Percentiles rank a stretch among this genome's conserved stretches.
Evolutionary conservation across 2,113 vertebrate species (phyloP).

Genomic region (Apodemus speciosus): DNA sequence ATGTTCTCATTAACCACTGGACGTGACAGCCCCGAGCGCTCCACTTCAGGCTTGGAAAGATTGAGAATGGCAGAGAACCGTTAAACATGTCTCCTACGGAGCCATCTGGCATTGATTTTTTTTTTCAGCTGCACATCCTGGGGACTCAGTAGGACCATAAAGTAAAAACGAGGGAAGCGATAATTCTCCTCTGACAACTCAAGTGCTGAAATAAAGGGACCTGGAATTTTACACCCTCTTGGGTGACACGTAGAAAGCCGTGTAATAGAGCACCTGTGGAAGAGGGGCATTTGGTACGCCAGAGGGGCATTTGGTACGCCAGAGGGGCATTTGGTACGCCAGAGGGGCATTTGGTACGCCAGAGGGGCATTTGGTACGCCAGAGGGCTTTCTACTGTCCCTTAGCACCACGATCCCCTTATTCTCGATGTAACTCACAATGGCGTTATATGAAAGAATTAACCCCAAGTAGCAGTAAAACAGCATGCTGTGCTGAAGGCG

Average conservation of each 20-base stretch:
- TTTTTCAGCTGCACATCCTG: constrained; percentile 45
- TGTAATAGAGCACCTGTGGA: not conserved
- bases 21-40: not conserved
- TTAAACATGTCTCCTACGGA: constrained; percentile 39
- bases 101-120: constrained; percentile 73
- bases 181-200: constrained; percentile 65
- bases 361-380: not conserved
- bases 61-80: not conserved
- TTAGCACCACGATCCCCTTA: constrained; percentile 50
- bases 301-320: not conserved
- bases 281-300: not conserved
- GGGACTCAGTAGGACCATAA: constrained; percentile 56
- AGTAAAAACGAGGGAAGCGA: constrained; percentile 62
- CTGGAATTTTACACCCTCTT: constrained; percentile 62
- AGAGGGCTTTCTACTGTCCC: constrained; percentile 12
- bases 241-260: constrained; percentile 43
- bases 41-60: not conserved
- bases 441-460: constrained; percentile 71
- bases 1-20: not conserved
- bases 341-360: not conserved
- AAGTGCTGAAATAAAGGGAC: constrained; percentile 47
- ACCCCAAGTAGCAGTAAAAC: constrained; percentile 62
- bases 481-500: not conserved
- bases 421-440: constrained; percentile 50
- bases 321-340: not conserved